Evolutionary conservation across 2,888 invertebrate species (phyloP).

Genomic region (Melitaea athalia): DNA sequence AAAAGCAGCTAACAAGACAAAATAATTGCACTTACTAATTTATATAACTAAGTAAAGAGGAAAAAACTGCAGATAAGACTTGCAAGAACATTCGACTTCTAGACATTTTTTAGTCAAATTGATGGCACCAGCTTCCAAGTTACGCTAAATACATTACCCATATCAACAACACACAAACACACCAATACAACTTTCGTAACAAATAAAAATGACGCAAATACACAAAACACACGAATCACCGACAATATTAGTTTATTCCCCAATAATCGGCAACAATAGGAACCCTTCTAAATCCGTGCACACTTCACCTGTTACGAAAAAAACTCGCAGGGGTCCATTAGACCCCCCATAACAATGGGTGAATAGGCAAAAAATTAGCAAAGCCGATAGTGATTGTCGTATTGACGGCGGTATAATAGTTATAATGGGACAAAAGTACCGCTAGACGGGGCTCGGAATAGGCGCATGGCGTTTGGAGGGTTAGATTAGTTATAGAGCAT

Average conservation of each 20-base stretch:
- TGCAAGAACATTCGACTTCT: too few species aligned
- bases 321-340: conserved; percentile 56
- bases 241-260: conserved; percentile 39
- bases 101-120: not conserved
- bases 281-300: conserved; percentile 53
- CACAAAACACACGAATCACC: conserved; percentile 16
- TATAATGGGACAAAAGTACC: conserved; percentile 43
- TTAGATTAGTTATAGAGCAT: not conserved
- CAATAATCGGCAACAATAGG: conserved; percentile 40
- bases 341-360: conserved; percentile 68
- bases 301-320: conserved; percentile 58
- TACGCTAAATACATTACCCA: not conserved
- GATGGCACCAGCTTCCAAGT: not conserved
- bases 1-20: too few species aligned
- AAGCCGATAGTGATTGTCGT: conserved; percentile 60
- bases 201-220: conserved; percentile 21
- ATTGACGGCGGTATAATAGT: conserved; percentile 61
- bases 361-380: conserved; percentile 68
- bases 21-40: too few species aligned
- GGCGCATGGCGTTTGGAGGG: conserved; percentile 50
- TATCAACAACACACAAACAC: not conserved
- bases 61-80: too few species aligned
- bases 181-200: too few species aligned
- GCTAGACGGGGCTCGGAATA: conserved; percentile 38
- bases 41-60: too few species aligned